These are phyloP conservation scores for Hucho hucho DNA, from an alignment of 2,113 vertebrate species.

Conservation along the genomic window DNA sequence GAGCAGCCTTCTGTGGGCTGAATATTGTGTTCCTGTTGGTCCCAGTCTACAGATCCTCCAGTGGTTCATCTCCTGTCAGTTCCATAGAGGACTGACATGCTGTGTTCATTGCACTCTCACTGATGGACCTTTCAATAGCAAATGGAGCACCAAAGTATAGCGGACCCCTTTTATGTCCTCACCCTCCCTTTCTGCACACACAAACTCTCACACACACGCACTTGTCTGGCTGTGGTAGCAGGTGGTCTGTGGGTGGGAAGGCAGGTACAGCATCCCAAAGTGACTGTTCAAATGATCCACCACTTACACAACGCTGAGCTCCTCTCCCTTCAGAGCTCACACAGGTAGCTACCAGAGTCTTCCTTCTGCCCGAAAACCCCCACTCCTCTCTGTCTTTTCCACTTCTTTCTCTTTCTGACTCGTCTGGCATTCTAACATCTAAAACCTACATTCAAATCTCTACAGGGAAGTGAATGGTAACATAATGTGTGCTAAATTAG, in stretches of 20 bases:
- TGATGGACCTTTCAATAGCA: too few relatives aligned
- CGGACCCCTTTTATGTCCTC: constrained; percentile 2
- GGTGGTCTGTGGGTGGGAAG: constrained; percentile 62
- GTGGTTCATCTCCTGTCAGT: not conserved
- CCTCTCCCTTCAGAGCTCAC: constrained; percentile 31
- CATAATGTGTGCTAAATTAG: too few relatives aligned
- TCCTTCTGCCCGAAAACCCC: not conserved
- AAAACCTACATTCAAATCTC: too few relatives aligned
- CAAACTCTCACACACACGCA: constrained; percentile 4
- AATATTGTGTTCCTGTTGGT: not conserved
- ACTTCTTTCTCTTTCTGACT: too few relatives aligned
- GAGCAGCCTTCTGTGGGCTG: not conserved
- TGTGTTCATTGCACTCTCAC: too few relatives aligned
- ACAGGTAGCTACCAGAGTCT: not conserved
- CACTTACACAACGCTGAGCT: constrained; percentile 46
- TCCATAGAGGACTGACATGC: not conserved
- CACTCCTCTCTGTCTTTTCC: not conserved
- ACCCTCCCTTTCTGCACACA: not conserved
- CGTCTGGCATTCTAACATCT: too few relatives aligned
- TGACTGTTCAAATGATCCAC: constrained; percentile 60
- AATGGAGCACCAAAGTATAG: too few relatives aligned
- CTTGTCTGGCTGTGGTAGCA: constrained; percentile 49
- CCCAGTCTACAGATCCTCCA: not conserved
- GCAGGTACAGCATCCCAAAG: constrained; percentile 39
- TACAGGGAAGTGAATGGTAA: too few relatives aligned